These are phyloP conservation scores for Allolobophora icterica DNA, from an alignment of 2,888 invertebrate species.

Conservation along the genomic window DNA sequence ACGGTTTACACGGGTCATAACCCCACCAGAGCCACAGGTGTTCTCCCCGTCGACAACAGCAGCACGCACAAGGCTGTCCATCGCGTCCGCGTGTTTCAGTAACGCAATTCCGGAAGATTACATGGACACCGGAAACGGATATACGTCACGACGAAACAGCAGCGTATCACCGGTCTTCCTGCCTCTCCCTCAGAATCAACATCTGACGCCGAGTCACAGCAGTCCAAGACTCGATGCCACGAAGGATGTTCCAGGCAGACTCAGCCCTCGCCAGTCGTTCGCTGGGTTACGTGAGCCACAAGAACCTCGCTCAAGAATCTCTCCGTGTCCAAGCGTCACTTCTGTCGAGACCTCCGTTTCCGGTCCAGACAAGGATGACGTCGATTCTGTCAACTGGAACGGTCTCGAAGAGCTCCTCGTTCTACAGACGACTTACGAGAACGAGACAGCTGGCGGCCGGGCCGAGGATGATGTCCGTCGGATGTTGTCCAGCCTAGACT, in stretches of 20 bases:
- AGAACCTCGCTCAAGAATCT: background rate
- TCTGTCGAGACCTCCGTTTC: background rate
- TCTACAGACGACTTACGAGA: background rate
- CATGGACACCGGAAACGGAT: background rate
- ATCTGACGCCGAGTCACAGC: constrained; percentile 3
- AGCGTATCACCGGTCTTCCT: background rate
- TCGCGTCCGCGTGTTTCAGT: background rate
- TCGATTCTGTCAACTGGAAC: background rate
- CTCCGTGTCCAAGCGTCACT: background rate
- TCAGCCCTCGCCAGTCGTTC: background rate
- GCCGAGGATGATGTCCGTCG: background rate
- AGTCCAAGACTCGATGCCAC: background rate
- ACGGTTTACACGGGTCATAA: background rate
- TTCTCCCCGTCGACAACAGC: background rate
- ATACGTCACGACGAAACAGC: background rate
- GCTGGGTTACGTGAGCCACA: background rate
- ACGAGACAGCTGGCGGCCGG: background rate
- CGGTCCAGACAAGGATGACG: background rate
- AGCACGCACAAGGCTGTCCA: background rate
- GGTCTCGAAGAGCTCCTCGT: background rate
- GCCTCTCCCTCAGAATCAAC: background rate
- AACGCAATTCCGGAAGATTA: background rate
- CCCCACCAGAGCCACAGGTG: background rate
- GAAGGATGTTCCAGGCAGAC: background rate
- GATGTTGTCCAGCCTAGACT: constrained; percentile 10